These are phyloP conservation scores for Solenodon paradoxus DNA, from an alignment of 2,113 vertebrate genomes.

Conservation along the genomic window DNA sequence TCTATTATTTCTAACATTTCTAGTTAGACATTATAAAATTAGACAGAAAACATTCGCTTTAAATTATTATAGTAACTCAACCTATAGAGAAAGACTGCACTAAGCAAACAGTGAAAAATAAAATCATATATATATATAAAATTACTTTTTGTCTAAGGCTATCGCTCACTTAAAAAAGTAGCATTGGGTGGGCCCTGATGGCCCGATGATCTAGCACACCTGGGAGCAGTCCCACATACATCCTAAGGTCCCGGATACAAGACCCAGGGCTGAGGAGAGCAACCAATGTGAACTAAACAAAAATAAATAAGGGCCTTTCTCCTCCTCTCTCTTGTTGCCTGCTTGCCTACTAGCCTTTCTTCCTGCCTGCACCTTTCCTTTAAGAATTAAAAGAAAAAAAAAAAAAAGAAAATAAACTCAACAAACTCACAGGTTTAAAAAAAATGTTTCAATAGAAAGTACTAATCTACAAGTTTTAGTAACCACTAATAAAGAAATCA, in stretches of 20 bases:
- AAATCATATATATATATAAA: slow-evolving; percentile 4
- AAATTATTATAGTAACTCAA: slow-evolving; percentile 33
- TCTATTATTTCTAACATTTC: background rate
- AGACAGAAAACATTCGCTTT: background rate
- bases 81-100: slow-evolving; percentile 36
- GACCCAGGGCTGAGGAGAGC: too few relatives aligned
- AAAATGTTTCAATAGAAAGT: background rate
- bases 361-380: too few relatives aligned
- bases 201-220: too few relatives aligned
- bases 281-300: too few relatives aligned
- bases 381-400: too few relatives aligned
- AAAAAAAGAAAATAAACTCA: too few relatives aligned
- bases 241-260: too few relatives aligned
- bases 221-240: too few relatives aligned
- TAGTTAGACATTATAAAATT: slow-evolving; percentile 18
- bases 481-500: slow-evolving; percentile 33
- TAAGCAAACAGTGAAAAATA: slow-evolving; percentile 21
- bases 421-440: background rate
- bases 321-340: too few relatives aligned
- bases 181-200: background rate
- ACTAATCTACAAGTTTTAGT: background rate
- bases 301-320: too few relatives aligned
- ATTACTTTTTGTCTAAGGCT: slow-evolving; percentile 24
- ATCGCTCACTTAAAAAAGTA: slow-evolving; percentile 7
- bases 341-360: too few relatives aligned